phyloP scores from a whole-genome alignment of 2,113 vertebrate species.

The Ellobius talpinus region DNA sequence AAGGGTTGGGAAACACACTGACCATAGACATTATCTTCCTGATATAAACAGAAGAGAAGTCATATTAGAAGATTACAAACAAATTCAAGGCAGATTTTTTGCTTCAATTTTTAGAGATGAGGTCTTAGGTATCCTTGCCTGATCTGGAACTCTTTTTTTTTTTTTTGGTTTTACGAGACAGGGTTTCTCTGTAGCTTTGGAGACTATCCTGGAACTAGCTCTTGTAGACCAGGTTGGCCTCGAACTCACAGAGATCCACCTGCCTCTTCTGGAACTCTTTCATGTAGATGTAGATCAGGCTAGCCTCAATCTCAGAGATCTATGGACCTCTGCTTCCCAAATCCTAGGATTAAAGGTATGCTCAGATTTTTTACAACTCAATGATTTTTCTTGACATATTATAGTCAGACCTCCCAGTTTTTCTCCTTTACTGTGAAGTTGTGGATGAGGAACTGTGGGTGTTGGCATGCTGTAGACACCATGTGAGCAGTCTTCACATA shows the following conservation, averaged over 20 bases:
- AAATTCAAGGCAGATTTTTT: background rate
- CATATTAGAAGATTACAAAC: background rate
- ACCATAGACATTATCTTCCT: background rate
- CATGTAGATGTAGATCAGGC: background rate
- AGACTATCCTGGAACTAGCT: too few species aligned
- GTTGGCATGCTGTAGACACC: background rate
- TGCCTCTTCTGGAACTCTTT: background rate
- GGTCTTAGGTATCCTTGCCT: background rate
- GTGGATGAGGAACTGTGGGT: background rate
- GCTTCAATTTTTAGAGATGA: background rate
- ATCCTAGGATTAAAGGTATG: background rate
- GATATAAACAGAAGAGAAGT: background rate
- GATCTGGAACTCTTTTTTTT: background rate
- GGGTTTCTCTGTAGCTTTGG: too few species aligned
- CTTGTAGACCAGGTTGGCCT: too few species aligned
- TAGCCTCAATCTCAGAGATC: background rate
- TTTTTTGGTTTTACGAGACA: too few species aligned
- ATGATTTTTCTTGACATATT: background rate
- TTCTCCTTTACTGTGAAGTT: conserved; percentile 24
- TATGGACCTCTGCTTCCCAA: background rate
- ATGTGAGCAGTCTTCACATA: background rate
- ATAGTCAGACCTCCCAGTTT: background rate
- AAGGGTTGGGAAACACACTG: background rate
- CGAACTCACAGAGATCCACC: too few species aligned
- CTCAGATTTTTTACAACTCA: conserved; percentile 23